Base-by-base conservation (phyloP, 2,888 invertebrate species). In the Carterocephalus palaemon region DNA sequence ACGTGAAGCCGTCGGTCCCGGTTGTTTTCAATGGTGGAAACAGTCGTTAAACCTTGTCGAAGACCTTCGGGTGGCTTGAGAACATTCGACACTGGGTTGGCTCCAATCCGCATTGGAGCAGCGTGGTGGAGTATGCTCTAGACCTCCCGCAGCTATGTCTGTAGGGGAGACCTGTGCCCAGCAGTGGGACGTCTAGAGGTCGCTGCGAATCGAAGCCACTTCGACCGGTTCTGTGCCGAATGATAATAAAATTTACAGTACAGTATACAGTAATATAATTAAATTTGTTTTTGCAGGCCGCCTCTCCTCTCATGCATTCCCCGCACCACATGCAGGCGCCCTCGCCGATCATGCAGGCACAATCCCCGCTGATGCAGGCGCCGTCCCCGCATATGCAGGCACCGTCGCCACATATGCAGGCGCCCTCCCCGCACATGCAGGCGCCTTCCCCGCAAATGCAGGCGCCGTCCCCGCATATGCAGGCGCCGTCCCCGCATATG, bases 401-500 rank as follows among this genome's bases (percentile, higher is more conserved):
- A 1, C 22, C 22, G 4, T 12, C 33, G 3, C 23, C 17, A 29
- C 13, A 45, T 34, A 37, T 56, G 51, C 48, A 48, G 48, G 13
- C 20, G 4, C 15, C 20, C 7, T 39, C 39, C 2, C 39, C 38
- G 13, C 9, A 17, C 20, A n/a, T 28, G 28, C 46, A 53, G 23
- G 33, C 47, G 5, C 22, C 26, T 15, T 56, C 62, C 2, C 60
- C 59, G 0, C 54, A 38, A 9, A n/a, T 28, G 20, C 46, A 53
- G 29, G 40, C 46, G 4, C 16, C 16, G 19, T 56, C 62, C 2
- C 60, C 59, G 0, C 54, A 50, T 48, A 52, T 55, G 45, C 56
- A 57, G 4, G 43, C 48, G 2, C 47, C 60, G 51, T 56, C 61
- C 39, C 56, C 58, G 2, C 46, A 34, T 23, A 39, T 54, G 45